Evolutionary conservation across 2,797 vertebrate species (phyloP).

Genomic region (Alosa sapidissima): DNA sequence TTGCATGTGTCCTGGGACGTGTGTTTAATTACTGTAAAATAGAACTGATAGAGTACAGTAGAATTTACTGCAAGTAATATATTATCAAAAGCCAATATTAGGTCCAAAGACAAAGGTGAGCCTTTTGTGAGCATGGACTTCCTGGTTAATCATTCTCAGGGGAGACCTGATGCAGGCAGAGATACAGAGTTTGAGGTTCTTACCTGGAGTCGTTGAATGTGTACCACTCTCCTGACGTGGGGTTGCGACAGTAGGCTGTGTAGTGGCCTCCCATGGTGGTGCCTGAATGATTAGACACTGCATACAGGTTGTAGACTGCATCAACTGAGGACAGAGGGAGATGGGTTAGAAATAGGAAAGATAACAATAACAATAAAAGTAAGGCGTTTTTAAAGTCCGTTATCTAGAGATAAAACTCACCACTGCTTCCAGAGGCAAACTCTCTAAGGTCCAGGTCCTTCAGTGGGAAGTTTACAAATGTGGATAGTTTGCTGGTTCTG

Average conservation of each 20-base stretch:
- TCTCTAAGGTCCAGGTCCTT: constrained; percentile 95
- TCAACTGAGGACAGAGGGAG: constrained; percentile 61
- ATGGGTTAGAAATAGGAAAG: not conserved
- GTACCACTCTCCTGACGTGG: constrained; percentile 91
- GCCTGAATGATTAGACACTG: constrained; percentile 98
- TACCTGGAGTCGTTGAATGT: constrained; percentile 97
- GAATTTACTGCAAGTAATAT: not conserved
- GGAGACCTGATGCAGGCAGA: not conserved
- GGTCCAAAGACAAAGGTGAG: too few relatives aligned
- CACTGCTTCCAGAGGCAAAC: constrained; percentile 89
- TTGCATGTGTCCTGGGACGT: too few relatives aligned
- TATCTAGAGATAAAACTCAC: constrained; percentile 75
- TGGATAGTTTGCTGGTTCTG: constrained; percentile 95
- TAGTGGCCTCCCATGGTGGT: constrained; percentile 98
- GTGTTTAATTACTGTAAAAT: not conserved
- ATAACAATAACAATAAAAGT: not conserved
- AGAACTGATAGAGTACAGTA: not conserved
- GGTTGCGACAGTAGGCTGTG: constrained; percentile 94
- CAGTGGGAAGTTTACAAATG: constrained; percentile 93
- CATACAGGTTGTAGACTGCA: constrained; percentile 93
- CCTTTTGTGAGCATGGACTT: too few relatives aligned
- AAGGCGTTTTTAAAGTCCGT: not conserved
- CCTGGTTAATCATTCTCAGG: not conserved
- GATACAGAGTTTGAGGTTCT: not conserved
- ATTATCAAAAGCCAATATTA: too few relatives aligned